Percentiles rank a stretch among this genome's conserved stretches.
phyloP scores from a whole-genome alignment of 2,888 invertebrate species.

The Scaptodrosophila latifasciaeformis region DNA sequence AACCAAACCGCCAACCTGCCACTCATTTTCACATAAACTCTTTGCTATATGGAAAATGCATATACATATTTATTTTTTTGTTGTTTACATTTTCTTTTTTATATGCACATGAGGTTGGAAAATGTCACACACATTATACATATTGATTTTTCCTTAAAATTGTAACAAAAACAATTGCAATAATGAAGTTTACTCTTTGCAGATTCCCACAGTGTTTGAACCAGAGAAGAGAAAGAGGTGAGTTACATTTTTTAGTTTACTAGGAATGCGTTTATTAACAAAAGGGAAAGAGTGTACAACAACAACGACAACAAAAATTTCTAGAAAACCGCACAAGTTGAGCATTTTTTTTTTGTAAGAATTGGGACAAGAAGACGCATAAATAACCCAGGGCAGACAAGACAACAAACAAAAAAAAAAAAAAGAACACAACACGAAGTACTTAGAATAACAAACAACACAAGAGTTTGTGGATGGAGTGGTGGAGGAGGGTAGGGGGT shows the following conservation, averaged over 20 bases:
- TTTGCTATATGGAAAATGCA: too few species aligned
- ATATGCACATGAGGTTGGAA: too few species aligned
- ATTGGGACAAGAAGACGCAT: conserved; percentile 66
- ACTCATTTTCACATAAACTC: too few species aligned
- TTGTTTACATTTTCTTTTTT: too few species aligned
- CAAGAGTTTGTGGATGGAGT: conserved; percentile 17
- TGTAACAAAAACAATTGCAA: neutral
- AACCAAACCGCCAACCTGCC: too few species aligned
- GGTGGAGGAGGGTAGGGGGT: neutral
- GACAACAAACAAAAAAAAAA: conserved; percentile 3
- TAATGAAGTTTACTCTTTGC: conserved; percentile 29
- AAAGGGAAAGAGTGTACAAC: neutral
- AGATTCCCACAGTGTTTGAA: too few species aligned
- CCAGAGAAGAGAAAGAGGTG: too few species aligned
- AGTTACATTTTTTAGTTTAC: too few species aligned
- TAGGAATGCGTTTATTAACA: too few species aligned
- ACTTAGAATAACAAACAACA: conserved; percentile 64
- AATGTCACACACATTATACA: too few species aligned
- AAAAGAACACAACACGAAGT: conserved; percentile 35
- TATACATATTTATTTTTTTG: too few species aligned
- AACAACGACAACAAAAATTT: conserved; percentile 6
- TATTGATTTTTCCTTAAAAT: conserved; percentile 48
- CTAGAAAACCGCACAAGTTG: conserved; percentile 34
- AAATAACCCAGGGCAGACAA: conserved; percentile 50
- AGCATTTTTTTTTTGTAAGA: conserved; percentile 48